Conservation (phyloP, 1,140 invertebrate genomes). For the Papilio machaon region DNA sequence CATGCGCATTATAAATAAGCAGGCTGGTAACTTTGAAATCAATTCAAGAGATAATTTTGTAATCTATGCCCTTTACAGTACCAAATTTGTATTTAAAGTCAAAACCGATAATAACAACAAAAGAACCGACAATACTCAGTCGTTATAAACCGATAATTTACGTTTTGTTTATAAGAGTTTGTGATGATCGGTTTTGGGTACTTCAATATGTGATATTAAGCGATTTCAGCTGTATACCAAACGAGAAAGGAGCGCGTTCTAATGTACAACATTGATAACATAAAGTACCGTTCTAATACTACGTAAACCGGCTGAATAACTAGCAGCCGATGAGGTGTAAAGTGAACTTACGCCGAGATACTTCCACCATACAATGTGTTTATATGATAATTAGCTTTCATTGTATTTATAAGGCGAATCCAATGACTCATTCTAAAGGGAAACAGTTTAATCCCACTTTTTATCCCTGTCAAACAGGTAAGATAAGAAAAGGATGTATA, state of each 20-base stretch:
- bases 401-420: constrained; percentile 32
- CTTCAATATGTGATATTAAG: neutral
- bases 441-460: constrained; percentile 35
- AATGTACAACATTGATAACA: neutral
- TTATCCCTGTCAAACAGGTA: neutral
- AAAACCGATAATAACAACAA: too few relatives aligned
- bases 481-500: neutral
- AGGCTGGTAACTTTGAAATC: neutral
- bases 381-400: constrained; percentile 37
- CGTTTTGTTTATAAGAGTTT: too few relatives aligned
- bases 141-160: too few relatives aligned
- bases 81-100: too few relatives aligned
- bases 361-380: constrained; percentile 31
- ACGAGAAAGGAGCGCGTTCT: neutral
- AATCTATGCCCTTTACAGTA: too few relatives aligned
- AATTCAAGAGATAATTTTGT: too few relatives aligned
- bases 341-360: constrained; percentile 19
- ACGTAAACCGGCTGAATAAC: constrained; percentile 34
- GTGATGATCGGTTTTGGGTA: too few relatives aligned
- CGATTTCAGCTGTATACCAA: neutral
- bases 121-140: too few relatives aligned
- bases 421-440: constrained; percentile 30
- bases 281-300: constrained; percentile 11
- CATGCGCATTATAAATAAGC: neutral
- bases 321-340: constrained; percentile 28